phyloP scores from a whole-genome alignment of 1,140 invertebrate genomes.

The Diorhabda carinulata region DNA sequence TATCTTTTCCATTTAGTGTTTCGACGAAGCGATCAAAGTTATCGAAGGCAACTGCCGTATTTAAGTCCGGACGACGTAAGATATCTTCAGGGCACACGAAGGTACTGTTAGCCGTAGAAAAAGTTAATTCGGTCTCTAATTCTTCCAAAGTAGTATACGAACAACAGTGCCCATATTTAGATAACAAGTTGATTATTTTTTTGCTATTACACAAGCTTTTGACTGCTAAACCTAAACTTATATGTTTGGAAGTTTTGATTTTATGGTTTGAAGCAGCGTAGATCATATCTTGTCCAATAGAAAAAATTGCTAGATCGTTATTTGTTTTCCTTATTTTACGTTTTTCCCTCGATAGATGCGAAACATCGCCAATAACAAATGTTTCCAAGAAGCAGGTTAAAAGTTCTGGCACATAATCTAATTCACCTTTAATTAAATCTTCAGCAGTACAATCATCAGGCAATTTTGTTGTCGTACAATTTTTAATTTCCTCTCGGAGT shows the following conservation, averaged over 20 bases:
- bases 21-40: neutral
- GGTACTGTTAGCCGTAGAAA: slow-evolving; percentile 10
- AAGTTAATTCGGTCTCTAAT: slow-evolving; percentile 17
- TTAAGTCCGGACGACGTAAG: slow-evolving; percentile 7
- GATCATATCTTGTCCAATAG: slow-evolving; percentile 18
- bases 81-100: slow-evolving; percentile 7
- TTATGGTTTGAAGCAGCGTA: slow-evolving; percentile 15
- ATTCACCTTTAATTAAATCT: slow-evolving; percentile 19
- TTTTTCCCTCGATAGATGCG: slow-evolving; percentile 14
- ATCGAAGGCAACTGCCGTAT: neutral
- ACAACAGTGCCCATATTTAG: no score
- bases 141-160: neutral
- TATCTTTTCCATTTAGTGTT: no score
- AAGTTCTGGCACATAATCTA: slow-evolving; percentile 21
- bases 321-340: slow-evolving; percentile 11
- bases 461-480: slow-evolving; percentile 18
- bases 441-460: slow-evolving; percentile 19
- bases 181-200: no score
- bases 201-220: no score
- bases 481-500: slow-evolving; percentile 16
- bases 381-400: slow-evolving; percentile 20
- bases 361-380: slow-evolving; percentile 20
- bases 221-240: no score
- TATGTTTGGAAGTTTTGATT: slow-evolving; percentile 13
- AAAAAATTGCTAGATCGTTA: slow-evolving; percentile 17